Percentiles rank a stretch among this genome's conserved stretches.
These are phyloP conservation scores for Onychomys leucogaster DNA, from an alignment of 2,797 vertebrate species.

Conservation along the genomic window DNA sequence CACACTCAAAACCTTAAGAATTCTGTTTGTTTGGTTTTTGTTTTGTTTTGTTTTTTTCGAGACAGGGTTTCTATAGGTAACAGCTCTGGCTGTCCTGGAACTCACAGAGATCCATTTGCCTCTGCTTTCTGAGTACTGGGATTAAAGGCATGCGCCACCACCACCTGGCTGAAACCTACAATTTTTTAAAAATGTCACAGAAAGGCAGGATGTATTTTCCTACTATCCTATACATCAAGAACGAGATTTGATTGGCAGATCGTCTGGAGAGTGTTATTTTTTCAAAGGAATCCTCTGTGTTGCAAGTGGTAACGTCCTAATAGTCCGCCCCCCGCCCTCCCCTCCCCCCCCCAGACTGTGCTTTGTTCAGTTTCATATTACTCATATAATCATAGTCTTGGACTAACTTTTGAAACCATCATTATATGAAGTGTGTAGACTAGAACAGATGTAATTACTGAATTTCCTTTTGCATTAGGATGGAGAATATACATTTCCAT, in stretches of 20 bases:
- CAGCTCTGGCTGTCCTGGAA: neutral
- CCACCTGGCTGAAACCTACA: neutral
- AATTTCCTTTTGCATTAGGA: conserved; percentile 51
- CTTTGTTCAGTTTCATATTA: conserved; percentile 45
- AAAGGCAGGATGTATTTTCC: neutral
- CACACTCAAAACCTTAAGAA: too few relatives aligned
- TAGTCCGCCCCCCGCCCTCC: neutral
- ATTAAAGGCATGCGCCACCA: neutral
- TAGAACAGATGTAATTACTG: conserved; percentile 21
- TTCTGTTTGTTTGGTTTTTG: too few relatives aligned
- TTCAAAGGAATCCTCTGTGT: conserved; percentile 54
- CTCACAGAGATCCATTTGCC: neutral
- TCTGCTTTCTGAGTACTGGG: neutral
- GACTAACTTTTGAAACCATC: conserved; percentile 48
- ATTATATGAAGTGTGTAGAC: conserved; percentile 47
- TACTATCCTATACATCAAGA: conserved; percentile 31
- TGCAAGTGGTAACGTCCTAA: conserved; percentile 33
- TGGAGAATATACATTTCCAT: conserved; percentile 12
- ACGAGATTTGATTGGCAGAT: conserved; percentile 3
- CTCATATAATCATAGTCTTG: conserved; percentile 35
- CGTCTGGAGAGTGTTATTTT: conserved; percentile 1
- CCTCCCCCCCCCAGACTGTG: neutral
- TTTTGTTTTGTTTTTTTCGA: neutral
- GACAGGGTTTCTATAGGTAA: neutral
- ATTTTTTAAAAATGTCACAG: neutral